Conservation (phyloP, 1,140 invertebrate species). For the Nephila pilipes region DNA sequence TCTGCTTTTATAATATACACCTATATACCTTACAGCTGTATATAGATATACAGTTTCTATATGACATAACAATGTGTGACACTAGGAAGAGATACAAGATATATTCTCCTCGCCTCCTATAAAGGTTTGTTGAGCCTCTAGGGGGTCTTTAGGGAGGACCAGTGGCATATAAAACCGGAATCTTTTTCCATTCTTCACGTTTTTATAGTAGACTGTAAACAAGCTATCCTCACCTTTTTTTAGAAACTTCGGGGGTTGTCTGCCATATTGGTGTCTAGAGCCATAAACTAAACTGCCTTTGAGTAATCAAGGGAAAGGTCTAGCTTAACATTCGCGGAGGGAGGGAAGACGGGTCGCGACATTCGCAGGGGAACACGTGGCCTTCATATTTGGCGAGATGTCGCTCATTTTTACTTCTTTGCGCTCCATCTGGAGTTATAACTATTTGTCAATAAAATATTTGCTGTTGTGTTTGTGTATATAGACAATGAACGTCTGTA, state of each 20-base stretch:
- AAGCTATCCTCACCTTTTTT: constrained; percentile 76
- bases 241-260: constrained; percentile 60
- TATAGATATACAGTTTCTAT: constrained; percentile 36
- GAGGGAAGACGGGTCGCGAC: constrained; percentile 37
- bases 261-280: constrained; percentile 67
- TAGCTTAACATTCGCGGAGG: constrained; percentile 61
- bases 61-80: constrained; percentile 31
- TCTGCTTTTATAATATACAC: constrained; percentile 26
- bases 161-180: constrained; percentile 67
- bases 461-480: no score
- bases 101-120: constrained; percentile 44
- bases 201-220: constrained; percentile 76
- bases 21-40: constrained; percentile 13
- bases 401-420: constrained; percentile 11
- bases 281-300: constrained; percentile 76
- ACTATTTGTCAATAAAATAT: no score
- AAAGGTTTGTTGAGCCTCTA: constrained; percentile 63
- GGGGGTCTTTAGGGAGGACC: constrained; percentile 71
- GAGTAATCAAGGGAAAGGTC: constrained; percentile 74
- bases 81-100: constrained; percentile 40
- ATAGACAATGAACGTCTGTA: no score
- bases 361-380: constrained; percentile 26
- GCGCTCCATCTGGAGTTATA: no score
- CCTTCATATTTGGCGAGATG: constrained; percentile 63
- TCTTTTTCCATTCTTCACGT: constrained; percentile 75